Percentiles rank a stretch among this genome's conserved stretches.
These are phyloP conservation scores for Cheilosia impressa DNA, from an alignment of 2,888 invertebrate species.

Conservation along the genomic window DNA sequence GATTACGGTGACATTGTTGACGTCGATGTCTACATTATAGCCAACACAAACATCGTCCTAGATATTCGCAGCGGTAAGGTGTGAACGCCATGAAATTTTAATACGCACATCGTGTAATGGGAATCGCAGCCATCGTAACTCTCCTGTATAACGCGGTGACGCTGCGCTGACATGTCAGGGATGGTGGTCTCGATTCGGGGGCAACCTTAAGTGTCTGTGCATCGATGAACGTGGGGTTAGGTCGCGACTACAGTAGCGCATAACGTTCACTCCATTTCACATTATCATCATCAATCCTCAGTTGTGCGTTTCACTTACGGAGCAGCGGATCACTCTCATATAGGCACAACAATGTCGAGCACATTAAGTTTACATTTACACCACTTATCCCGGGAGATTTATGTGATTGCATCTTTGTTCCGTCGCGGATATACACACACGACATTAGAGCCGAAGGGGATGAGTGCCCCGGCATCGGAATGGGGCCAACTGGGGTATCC, in stretches of 20 bases:
- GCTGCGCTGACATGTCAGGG: constrained; percentile 6
- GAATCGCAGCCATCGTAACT: constrained; percentile 36
- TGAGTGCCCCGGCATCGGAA: background rate
- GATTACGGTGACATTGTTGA: constrained; percentile 68
- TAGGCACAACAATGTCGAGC: constrained; percentile 39
- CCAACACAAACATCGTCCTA: constrained; percentile 60
- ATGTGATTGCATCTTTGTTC: constrained; percentile 72
- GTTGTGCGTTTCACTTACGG: constrained; percentile 55
- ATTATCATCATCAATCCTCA: constrained; percentile 53
- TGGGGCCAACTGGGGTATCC: background rate
- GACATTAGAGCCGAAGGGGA: background rate
- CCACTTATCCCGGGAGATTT: constrained; percentile 73
- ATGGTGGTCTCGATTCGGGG: constrained; percentile 48
- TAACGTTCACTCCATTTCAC: constrained; percentile 72
- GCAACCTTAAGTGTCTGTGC: constrained; percentile 57
- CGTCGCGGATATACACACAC: constrained; percentile 26
- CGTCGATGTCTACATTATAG: constrained; percentile 56
- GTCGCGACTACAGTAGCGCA: constrained; percentile 26
- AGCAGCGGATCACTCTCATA: constrained; percentile 40
- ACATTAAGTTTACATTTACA: constrained; percentile 67
- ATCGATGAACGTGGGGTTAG: constrained; percentile 41
- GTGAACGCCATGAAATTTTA: constrained; percentile 66
- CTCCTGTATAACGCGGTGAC: background rate
- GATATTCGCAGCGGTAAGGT: constrained; percentile 47
- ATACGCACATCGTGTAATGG: constrained; percentile 64